phyloP scores from a whole-genome alignment of 1,140 invertebrate genomes.

The Aculops lycopersici region DNA sequence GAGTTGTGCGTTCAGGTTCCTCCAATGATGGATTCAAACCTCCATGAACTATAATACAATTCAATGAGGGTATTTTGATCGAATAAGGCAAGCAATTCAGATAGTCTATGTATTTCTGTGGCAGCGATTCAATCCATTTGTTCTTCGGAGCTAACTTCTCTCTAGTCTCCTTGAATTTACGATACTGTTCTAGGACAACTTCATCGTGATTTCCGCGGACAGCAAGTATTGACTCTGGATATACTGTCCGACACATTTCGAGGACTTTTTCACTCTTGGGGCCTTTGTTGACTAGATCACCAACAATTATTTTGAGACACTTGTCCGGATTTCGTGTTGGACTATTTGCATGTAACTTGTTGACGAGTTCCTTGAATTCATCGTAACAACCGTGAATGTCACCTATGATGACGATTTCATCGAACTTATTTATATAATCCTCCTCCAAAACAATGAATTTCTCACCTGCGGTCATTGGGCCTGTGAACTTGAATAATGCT shows the following conservation, averaged over 20 bases:
- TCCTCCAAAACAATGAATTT: not conserved
- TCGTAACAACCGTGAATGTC: conserved; percentile 18
- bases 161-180: conserved; percentile 7
- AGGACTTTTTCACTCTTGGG: conserved; percentile 15
- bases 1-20: conserved; percentile 11
- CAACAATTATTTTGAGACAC: conserved; percentile 15
- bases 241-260: conserved; percentile 6
- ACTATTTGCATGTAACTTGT: conserved; percentile 3
- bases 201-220: conserved; percentile 12
- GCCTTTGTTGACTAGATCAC: conserved; percentile 17
- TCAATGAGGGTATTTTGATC: conserved; percentile 14
- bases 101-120: conserved; percentile 13
- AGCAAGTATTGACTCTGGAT: conserved; percentile 3
- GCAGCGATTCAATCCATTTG: conserved; percentile 13
- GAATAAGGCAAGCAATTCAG: conserved; percentile 15
- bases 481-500: too few relatives aligned
- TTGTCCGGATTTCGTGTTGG: conserved; percentile 2
- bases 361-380: conserved; percentile 14
- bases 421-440: conserved; percentile 4
- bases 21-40: conserved; percentile 15
- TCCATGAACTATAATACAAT: conserved; percentile 16
- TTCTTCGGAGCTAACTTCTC: conserved; percentile 11
- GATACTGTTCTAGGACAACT: conserved; percentile 9
- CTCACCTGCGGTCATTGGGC: too few relatives aligned
- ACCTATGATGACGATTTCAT: conserved; percentile 16